Percentiles rank a stretch among this genome's conserved stretches.
phyloP scores from a whole-genome alignment of 2,888 invertebrate species.

The Tetranychus truncatus region DNA sequence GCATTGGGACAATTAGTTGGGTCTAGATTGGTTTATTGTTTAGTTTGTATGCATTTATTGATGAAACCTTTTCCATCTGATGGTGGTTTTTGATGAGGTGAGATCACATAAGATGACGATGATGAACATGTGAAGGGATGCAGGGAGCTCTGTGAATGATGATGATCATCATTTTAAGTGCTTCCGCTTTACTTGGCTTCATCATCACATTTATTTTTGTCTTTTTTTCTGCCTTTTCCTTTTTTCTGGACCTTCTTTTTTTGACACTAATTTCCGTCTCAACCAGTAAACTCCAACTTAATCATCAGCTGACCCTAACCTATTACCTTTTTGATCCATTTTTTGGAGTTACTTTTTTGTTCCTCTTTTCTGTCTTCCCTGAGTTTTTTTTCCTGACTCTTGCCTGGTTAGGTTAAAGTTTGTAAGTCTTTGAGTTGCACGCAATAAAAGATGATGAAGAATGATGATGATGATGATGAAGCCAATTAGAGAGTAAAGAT shows the following conservation, averaged over 20 bases:
- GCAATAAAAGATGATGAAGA: background rate
- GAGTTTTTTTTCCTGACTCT: too few species aligned
- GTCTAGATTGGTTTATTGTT: background rate
- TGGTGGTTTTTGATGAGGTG: background rate
- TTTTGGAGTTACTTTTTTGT: too few species aligned
- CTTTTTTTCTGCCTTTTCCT: too few species aligned
- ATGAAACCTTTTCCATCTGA: background rate
- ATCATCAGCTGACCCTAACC: background rate
- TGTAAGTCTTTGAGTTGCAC: background rate
- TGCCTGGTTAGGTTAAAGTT: too few species aligned
- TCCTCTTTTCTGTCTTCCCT: too few species aligned
- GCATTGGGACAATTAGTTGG: background rate
- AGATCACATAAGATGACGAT: background rate
- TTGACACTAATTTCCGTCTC: slow-evolving; percentile 1
- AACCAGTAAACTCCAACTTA: background rate
- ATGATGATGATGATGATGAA: background rate
- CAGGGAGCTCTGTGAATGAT: background rate
- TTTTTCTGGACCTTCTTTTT: background rate
- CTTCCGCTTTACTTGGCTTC: slow-evolving; percentile 1
- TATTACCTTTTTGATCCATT: background rate
- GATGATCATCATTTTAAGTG: background rate
- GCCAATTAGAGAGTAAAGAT: background rate
- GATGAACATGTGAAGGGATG: background rate
- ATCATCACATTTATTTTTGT: background rate
- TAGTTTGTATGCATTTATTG: background rate